Conservation (phyloP, 2,797 vertebrate species). For the Sebastes minor region DNA sequence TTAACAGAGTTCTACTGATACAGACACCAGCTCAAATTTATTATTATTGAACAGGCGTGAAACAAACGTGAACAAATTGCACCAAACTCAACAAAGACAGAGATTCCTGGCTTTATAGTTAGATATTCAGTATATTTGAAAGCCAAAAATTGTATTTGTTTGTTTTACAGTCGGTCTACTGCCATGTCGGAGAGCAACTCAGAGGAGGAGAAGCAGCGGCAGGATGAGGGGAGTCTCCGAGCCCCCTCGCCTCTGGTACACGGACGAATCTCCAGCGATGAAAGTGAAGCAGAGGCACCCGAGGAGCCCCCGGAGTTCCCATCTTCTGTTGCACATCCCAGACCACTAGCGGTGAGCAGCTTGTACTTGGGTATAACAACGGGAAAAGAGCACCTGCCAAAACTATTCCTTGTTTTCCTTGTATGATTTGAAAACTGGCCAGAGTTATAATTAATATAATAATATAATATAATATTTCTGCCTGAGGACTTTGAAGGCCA, state of each 20-base stretch:
- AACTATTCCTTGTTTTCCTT: background rate
- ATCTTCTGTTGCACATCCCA: slow-evolving; percentile 84
- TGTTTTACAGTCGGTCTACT: slow-evolving; percentile 67
- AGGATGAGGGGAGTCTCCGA: slow-evolving; percentile 74
- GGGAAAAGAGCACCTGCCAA: background rate
- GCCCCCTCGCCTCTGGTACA: slow-evolving; percentile 82
- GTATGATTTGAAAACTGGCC: background rate
- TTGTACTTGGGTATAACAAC: background rate
- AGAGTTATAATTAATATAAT: too few species aligned
- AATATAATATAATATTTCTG: background rate
- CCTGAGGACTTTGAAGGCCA: background rate
- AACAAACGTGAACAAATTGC: too few species aligned
- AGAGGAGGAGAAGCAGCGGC: slow-evolving; percentile 81
- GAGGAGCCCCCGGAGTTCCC: slow-evolving; percentile 81
- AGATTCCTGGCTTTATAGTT: too few species aligned
- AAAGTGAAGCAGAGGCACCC: slow-evolving; percentile 86
- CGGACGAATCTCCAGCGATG: slow-evolving; percentile 88
- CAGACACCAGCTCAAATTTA: too few species aligned
- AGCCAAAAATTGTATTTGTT: background rate
- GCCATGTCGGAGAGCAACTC: slow-evolving; percentile 80
- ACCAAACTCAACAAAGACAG: too few species aligned
- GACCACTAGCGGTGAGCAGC: slow-evolving; percentile 81
- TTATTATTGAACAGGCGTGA: too few species aligned
- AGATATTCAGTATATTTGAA: background rate
- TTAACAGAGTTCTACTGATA: too few species aligned